Conservation (phyloP, 2,797 vertebrate genomes). For the Schizopygopsis malacanthus region DNA sequence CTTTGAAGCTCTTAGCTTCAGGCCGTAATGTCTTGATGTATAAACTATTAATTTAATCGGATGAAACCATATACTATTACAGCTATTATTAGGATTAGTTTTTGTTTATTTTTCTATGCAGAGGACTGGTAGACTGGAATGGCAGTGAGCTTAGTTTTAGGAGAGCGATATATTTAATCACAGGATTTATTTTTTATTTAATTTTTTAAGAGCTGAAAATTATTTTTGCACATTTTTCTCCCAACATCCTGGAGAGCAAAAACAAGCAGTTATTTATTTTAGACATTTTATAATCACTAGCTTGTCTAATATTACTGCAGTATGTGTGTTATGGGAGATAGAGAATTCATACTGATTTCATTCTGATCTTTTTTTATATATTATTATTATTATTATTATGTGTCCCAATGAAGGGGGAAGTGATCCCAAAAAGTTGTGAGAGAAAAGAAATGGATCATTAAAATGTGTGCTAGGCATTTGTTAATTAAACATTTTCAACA, state of each 20-base stretch:
- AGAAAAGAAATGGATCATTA: conserved; percentile 3
- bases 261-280: conserved; percentile 55
- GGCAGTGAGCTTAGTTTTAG: conserved; percentile 57
- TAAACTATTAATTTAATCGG: conserved; percentile 81
- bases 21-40: conserved; percentile 78
- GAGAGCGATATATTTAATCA: conserved; percentile 54
- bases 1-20: conserved; percentile 60
- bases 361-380: background rate
- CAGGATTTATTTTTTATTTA: conserved; percentile 48
- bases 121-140: conserved; percentile 79
- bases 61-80: conserved; percentile 76
- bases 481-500: background rate
- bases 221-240: conserved; percentile 39
- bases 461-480: background rate
- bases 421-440: conserved; percentile 11
- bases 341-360: conserved; percentile 20
- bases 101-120: conserved; percentile 78
- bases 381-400: background rate
- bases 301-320: conserved; percentile 29
- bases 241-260: conserved; percentile 36
- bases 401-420: background rate
- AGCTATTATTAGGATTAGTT: conserved; percentile 62
- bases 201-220: conserved; percentile 50
- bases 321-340: conserved; percentile 36
- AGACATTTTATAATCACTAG: conserved; percentile 15